Evolutionary conservation across 2,797 vertebrate species (phyloP).

Genomic region (Muraenolepis orangiensis): DNA sequence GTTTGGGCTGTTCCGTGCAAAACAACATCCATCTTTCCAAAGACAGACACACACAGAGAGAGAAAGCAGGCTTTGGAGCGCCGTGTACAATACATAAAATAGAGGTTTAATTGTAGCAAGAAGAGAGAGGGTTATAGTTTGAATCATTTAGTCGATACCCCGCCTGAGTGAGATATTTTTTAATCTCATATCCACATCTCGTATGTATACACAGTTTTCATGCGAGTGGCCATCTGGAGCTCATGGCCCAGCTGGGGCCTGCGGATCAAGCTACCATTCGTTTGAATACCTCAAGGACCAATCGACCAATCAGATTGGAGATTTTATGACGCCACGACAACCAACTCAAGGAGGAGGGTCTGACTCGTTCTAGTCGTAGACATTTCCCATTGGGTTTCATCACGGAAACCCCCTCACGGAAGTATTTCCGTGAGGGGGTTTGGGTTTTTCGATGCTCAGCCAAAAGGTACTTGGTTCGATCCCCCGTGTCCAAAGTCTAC

Average conservation of each 20-base stretch:
- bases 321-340: not conserved
- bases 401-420: too few relatives aligned
- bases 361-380: too few relatives aligned
- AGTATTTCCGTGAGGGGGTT: too few relatives aligned
- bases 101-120: too few relatives aligned
- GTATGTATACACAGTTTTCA: not conserved
- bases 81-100: too few relatives aligned
- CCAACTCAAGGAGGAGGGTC: not conserved
- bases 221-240: conserved; percentile 35
- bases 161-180: not conserved
- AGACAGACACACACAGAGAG: not conserved
- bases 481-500: too few relatives aligned
- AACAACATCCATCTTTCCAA: not conserved
- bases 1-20: not conserved
- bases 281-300: not conserved
- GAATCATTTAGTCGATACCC: not conserved
- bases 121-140: not conserved
- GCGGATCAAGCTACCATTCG: not conserved
- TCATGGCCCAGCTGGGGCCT: conserved; percentile 13
- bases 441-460: too few relatives aligned
- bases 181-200: conserved; percentile 23
- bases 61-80: not conserved
- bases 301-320: not conserved
- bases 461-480: too few relatives aligned
- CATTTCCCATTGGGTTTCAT: too few relatives aligned